Base-by-base conservation (phyloP, 2,888 invertebrate species). In the Dione vanillae region DNA sequence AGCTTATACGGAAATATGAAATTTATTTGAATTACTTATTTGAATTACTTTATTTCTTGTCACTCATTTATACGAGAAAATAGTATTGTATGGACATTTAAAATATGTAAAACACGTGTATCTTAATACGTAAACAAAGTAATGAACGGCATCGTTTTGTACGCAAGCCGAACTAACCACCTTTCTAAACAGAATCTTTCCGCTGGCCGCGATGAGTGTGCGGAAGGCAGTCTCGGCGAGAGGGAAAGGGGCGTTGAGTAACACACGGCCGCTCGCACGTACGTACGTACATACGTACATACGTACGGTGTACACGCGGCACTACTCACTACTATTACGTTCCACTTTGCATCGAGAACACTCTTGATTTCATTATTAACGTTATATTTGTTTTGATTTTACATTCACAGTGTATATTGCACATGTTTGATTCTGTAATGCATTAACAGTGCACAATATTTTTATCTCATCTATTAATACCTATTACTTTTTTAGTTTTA, bases 201-300 rank as follows among this genome's bases (percentile, higher is more conserved):
- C 47, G 47, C 47, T n/a, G 27, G 8, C 41, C 41, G 12, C 45
- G 62, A 20, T 52, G 27, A 19, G 51, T 65, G 54, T 40, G 54
- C 54, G 62, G 68, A 54, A 62, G 54, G 52, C 54, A 27, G 61
- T 45, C 64, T 47, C 64, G 37, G 7, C 62, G 68, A 69, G 62
- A 69, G 68, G 62, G 68, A 69, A 69, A 69, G 68, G 67, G 58
- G 68, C 45, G 68, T 69, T 69, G 54, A 20, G 47, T 62, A 62
- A 62, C 68, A 51, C 51, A 19, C 62, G 45, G 62, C 68, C 37
- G 52, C 35, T 11, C 43, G 59, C 40, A 20, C 19, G 1, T 56
- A 45, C n/a, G 3, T n/a, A 11, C 37, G 2, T 16, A 9, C 27
- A 3, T 9, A 37, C n/a, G n/a, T n/a, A n/a, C n/a, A n/a, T n/a